Percentiles rank a stretch among this genome's conserved stretches.
Evolutionary conservation across 2,888 invertebrate species (phyloP).

Genomic region (Xestia ashworthii): DNA sequence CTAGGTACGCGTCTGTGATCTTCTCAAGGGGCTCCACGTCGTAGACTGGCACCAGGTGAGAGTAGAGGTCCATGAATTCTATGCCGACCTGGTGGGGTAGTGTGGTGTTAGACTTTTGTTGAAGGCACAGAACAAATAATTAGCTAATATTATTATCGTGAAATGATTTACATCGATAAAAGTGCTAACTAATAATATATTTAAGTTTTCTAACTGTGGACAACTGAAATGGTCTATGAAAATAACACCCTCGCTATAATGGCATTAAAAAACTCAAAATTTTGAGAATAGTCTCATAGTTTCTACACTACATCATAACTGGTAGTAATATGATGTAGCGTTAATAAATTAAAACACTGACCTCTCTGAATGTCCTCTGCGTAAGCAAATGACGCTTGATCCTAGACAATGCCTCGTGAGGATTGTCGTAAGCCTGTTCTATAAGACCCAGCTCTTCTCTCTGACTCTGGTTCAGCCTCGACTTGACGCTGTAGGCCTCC

Average conservation of each 20-base stretch:
- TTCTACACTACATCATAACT: not conserved
- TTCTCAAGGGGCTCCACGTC: conserved; percentile 99
- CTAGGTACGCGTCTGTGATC: conserved; percentile 99
- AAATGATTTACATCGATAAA: not conserved
- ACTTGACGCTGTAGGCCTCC: conserved; percentile 99
- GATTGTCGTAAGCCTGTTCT: conserved; percentile 99
- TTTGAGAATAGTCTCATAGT: not conserved
- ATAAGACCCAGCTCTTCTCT: conserved; percentile 99
- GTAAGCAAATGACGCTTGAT: conserved; percentile 99
- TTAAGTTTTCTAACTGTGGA: not conserved
- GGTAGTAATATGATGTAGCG: too few species aligned
- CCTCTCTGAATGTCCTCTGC: conserved; percentile 99
- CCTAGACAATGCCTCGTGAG: conserved; percentile 99
- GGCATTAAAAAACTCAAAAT: not conserved
- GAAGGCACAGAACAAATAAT: not conserved
- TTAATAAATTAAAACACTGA: conserved; percentile 73
- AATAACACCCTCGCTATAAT: not conserved
- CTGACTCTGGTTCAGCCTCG: conserved; percentile 99
- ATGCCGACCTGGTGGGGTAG: conserved; percentile 94
- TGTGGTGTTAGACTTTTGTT: not conserved
- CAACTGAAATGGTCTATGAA: not conserved
- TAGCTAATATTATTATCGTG: too few species aligned
- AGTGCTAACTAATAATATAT: not conserved
- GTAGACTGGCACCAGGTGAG: conserved; percentile 99
- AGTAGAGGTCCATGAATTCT: conserved; percentile 99